Percentiles rank a stretch among this genome's conserved stretches.
phyloP scores from a whole-genome alignment of 2,888 invertebrate species.

The Patella pellucida region DNA sequence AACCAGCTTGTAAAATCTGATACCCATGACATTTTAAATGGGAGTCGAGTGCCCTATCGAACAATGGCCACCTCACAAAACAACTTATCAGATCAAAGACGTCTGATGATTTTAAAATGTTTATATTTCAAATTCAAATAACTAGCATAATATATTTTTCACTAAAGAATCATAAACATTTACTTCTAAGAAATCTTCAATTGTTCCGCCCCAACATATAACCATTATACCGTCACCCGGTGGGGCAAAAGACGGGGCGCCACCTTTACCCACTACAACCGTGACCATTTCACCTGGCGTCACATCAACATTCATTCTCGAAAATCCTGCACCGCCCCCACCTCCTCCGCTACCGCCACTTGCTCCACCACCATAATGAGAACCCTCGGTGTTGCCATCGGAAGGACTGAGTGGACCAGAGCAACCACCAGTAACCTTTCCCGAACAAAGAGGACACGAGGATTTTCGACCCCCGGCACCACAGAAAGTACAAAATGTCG shows the following conservation, averaged over 20 bases:
- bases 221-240: constrained; percentile 38
- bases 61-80: no score
- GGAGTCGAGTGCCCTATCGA: no score
- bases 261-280: constrained; percentile 31
- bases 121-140: no score
- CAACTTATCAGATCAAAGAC: no score
- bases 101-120: no score
- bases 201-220: constrained; percentile 30
- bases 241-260: constrained; percentile 29
- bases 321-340: constrained; percentile 39
- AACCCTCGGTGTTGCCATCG: constrained; percentile 22
- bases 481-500: constrained; percentile 34
- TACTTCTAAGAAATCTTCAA: constrained; percentile 26
- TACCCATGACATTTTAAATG: no score
- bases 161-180: background rate
- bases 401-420: constrained; percentile 24
- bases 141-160: no score
- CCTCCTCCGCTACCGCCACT: constrained; percentile 33
- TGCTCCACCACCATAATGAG: constrained; percentile 37
- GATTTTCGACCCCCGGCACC: constrained; percentile 35
- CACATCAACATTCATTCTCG: constrained; percentile 30
- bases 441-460: constrained; percentile 23
- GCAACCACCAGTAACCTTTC: constrained; percentile 22
- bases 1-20: no score
- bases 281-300: constrained; percentile 26